These are phyloP conservation scores for Pangasius krempfi DNA, from an alignment of 2,797 vertebrate genomes.

Conservation along the genomic window DNA sequence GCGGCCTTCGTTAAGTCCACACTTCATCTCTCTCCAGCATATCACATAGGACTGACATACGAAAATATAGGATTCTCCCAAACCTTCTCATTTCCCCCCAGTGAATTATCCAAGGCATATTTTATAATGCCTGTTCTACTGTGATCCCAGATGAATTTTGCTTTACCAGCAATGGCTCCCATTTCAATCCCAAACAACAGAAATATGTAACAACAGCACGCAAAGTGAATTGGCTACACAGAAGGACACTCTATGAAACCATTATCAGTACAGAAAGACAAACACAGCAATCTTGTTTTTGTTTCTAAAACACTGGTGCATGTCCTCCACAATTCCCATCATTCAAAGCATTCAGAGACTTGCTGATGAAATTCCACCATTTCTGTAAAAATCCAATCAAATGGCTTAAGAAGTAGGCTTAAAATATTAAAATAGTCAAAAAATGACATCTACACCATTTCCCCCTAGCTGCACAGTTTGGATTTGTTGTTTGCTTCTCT, in stretches of 20 bases:
- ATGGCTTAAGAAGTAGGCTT: neutral
- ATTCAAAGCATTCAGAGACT: neutral
- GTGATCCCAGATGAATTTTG: neutral
- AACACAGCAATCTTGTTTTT: neutral
- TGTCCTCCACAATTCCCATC: neutral
- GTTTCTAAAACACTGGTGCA: neutral
- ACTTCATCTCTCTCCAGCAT: slow-evolving; percentile 57
- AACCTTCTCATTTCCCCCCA: neutral
- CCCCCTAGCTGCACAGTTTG: neutral
- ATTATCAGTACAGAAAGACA: neutral
- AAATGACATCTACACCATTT: neutral
- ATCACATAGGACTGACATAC: slow-evolving; percentile 47
- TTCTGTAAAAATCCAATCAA: neutral
- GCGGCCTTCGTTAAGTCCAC: slow-evolving; percentile 52
- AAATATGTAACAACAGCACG: neutral
- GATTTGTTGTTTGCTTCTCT: neutral
- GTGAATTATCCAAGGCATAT: neutral
- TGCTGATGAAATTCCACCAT: neutral
- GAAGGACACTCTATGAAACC: neutral
- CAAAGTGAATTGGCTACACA: neutral
- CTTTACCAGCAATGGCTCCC: neutral
- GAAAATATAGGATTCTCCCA: slow-evolving; percentile 23
- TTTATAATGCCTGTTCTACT: neutral
- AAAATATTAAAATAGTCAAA: neutral
- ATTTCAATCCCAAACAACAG: neutral